Evolutionary conservation across 2,888 invertebrate species (phyloP), one percentile per base, ranked within the genome.

Genomic region (Synergus laeviventris): DNA sequence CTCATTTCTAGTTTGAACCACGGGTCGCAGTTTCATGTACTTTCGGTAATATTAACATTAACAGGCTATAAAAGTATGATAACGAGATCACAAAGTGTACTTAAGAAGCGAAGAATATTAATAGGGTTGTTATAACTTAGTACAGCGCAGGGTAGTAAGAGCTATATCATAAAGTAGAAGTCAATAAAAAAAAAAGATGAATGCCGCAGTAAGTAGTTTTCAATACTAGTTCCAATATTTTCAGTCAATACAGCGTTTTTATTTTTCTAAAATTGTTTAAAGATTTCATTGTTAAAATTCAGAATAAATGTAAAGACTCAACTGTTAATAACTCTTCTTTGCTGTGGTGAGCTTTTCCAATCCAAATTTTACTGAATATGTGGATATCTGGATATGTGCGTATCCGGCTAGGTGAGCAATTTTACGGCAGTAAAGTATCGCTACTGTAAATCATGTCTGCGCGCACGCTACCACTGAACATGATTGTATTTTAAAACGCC

Each of bases 401-500:
- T 75, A 70, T 54, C 54, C 79, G 62, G 62, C 38, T 54, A 60
- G 66, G 59, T 62, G 75, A 42, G 70, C 74, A 78, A 75, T 78
- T 80, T 76, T 66, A 74, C 38, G 62, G n/a, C n/a, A 45, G 73
- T 80, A 80, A 86, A 83, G 86, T 85, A 86, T 84, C 82, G 83
- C 76, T 74, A 76, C 81, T 82, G 83, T 87, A 86, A 87, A 87
- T 88, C 86, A 85, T 79, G 77, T 81, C 75, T 73, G 79, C 78
- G 75, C 76, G 74, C 64, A 78, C 70, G 61, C 79, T 74, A 74
- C 77, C 74, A 60, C n/a, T 66, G 75, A 79, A 62, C 79, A 83
- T 85, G 84, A 87, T 87, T 84, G 86, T 85, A 86, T 87, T 88
- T 86, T 87, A 87, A 87, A 87, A 85, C 79, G 81, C 79, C 79